Evolutionary conservation across 2,888 invertebrate genomes (phyloP), one percentile per base, ranked within the genome.

Genomic region (Creontiades dilutus): DNA sequence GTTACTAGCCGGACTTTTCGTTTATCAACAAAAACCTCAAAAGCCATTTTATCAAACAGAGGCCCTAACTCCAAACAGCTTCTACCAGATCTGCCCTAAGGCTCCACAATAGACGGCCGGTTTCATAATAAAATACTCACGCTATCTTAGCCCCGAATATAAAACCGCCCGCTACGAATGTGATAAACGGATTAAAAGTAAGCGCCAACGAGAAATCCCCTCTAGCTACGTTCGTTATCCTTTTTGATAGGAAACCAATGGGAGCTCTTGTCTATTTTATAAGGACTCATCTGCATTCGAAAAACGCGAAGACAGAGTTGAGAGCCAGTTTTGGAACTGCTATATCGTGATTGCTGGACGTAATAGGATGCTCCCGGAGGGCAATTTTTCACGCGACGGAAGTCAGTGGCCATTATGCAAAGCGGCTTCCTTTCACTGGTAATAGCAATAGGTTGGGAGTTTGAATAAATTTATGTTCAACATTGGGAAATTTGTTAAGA

Each of bases 251-350:
- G 57, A 57, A 57, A 57, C n/a, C 57, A 16, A 57, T 57, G 57
- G 57, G 57, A 57, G 57, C 57, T 57, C 57, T 57, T n/a, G 14
- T 57, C 57, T 57, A 57, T 57, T 57, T 57, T 57, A 57, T 57
- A 57, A 57, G n/a, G 57, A n/a, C 57, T 57, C 57, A 57, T 57
- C 57, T 57, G 57, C 57, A 57, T 57, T 57, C 57, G 19, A n/a
- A 57, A 16, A 57, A 57, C n/a, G 57, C n/a, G 19, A 14, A 57
- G 57, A n/a, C 57, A 7, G 57, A 37, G 57, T 7, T 16, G n/a
- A 57, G n/a, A 57, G 57, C 57, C 14, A n/a, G 57, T 57, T 57
- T 57, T 57, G 57, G 57, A 57, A 57, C 57, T 14, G 57, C 57
- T 57, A 57, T 57, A 57, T n/a, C n/a, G 16, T 57, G 57, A 57